These are phyloP conservation scores for Plutomurus gul DNA, from an alignment of 1,140 invertebrate species.

Conservation along the genomic window DNA sequence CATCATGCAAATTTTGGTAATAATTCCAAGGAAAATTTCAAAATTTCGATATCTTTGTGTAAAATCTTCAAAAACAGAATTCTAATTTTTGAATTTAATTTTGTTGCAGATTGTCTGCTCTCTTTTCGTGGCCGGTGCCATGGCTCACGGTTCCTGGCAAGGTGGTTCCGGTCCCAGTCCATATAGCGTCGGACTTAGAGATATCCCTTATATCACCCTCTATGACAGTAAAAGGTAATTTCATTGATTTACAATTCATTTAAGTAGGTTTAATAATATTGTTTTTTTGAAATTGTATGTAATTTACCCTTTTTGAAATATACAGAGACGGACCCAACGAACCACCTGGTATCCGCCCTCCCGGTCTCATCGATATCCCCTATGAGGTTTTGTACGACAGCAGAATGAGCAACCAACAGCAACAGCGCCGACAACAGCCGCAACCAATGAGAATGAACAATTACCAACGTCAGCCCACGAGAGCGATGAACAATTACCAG, in stretches of 20 bases:
- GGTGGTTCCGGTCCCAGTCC: neutral
- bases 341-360: neutral
- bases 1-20: neutral
- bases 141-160: neutral
- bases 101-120: neutral
- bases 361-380: neutral
- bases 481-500: neutral
- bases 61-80: neutral
- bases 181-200: neutral
- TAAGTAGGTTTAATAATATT: no score
- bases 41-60: neutral
- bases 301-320: no score
- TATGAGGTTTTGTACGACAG: slow-evolving; percentile 4
- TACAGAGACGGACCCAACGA: neutral
- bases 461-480: neutral
- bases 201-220: neutral
- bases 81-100: neutral
- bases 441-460: neutral
- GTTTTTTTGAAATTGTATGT: no score
- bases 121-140: neutral
- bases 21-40: neutral
- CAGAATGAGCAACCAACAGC: neutral
- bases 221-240: neutral
- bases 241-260: no score
- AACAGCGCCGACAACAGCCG: neutral